These are phyloP conservation scores for Herminia tarsipennalis DNA, from an alignment of 2,888 invertebrate genomes.

Conservation along the genomic window DNA sequence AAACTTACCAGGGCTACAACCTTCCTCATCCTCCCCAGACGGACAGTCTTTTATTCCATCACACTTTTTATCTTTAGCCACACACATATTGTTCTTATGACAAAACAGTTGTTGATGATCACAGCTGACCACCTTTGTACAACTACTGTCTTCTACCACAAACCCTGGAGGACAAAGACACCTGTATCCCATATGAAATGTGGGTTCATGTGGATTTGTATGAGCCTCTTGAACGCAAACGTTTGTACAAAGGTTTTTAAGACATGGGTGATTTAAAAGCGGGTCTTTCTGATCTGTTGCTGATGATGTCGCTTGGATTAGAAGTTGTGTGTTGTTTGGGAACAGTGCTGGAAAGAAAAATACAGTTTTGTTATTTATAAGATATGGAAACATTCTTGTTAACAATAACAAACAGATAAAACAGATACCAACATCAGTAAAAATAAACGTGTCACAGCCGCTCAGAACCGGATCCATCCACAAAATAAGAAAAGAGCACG, in stretches of 20 bases:
- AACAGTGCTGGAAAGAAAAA: constrained; percentile 71
- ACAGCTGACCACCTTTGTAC: constrained; percentile 82
- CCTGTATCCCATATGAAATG: constrained; percentile 47
- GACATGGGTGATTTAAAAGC: constrained; percentile 84
- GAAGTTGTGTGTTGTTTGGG: constrained; percentile 72
- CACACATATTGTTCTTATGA: constrained; percentile 74
- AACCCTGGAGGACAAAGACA: constrained; percentile 90
- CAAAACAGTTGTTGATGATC: constrained; percentile 76
- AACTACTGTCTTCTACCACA: constrained; percentile 82
- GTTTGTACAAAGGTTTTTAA: constrained; percentile 90
- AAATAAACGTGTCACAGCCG: too few relatives aligned
- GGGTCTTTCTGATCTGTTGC: constrained; percentile 44
- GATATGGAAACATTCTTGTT: too few relatives aligned
- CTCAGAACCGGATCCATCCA: too few relatives aligned
- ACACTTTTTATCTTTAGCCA: constrained; percentile 68
- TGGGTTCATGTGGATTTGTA: constrained; percentile 20
- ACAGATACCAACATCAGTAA: too few relatives aligned
- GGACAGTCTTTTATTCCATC: constrained; percentile 82
- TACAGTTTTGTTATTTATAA: too few relatives aligned
- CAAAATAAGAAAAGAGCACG: too few relatives aligned
- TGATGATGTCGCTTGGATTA: constrained; percentile 57
- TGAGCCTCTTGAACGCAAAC: constrained; percentile 86
- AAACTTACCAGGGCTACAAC: constrained; percentile 70
- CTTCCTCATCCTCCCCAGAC: constrained; percentile 84
- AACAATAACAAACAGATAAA: too few relatives aligned